Evolutionary conservation across 1,140 invertebrate genomes (phyloP).

Genomic region (Apis laboriosa): DNA sequence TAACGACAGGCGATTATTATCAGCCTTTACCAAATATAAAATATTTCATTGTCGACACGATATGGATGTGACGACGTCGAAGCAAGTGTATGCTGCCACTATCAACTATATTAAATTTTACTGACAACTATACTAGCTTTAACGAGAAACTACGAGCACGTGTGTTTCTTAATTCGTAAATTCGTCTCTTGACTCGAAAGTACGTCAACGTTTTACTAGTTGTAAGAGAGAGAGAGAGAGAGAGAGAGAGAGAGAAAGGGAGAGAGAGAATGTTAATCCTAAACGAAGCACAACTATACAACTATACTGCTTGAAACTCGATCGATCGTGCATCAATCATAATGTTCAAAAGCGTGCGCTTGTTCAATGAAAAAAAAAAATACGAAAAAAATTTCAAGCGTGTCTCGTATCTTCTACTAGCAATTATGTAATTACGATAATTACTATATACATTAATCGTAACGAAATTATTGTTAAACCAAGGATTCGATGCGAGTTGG

Average conservation of each 20-base stretch:
- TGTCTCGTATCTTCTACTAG: constrained; percentile 62
- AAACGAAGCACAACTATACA: not conserved
- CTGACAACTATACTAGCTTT: constrained; percentile 24
- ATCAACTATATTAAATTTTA: constrained; percentile 21
- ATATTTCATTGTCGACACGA: not conserved
- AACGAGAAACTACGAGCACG: not conserved
- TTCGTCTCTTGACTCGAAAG: not conserved
- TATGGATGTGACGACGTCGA: not conserved
- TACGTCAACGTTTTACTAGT: constrained; percentile 2
- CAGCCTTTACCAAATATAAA: not conserved
- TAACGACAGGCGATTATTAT: not conserved
- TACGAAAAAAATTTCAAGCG: constrained; percentile 25
- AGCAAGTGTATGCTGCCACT: constrained; percentile 23
- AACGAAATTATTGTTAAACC: constrained; percentile 67
- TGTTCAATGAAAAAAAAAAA: constrained; percentile 5
- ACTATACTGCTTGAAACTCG: not conserved
- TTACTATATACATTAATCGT: constrained; percentile 54
- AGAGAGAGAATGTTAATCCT: not conserved
- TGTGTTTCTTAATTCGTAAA: constrained; percentile 12
- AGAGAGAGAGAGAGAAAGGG: not conserved
- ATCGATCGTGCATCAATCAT: constrained; percentile 5
- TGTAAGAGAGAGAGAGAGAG: not conserved
- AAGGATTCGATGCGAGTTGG: not conserved
- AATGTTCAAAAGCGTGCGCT: constrained; percentile 19
- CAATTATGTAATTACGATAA: constrained; percentile 36